These are phyloP conservation scores for Catagonus wagneri DNA, from an alignment of 2,113 vertebrate species.

Conservation along the genomic window DNA sequence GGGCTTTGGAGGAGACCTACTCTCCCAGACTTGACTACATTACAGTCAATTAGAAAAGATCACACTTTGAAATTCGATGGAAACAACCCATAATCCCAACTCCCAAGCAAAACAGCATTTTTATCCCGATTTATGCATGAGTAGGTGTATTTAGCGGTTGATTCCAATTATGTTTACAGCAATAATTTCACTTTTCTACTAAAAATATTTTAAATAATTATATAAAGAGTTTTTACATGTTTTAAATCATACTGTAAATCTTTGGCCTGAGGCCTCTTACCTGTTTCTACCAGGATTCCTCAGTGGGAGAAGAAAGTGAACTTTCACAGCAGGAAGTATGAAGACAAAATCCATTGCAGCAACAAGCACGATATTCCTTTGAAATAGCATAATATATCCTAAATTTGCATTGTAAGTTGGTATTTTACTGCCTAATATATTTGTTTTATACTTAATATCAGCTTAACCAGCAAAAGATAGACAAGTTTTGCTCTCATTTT, in stretches of 20 bases:
- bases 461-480: background rate
- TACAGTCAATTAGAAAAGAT: background rate
- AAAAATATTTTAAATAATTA: background rate
- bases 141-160: background rate
- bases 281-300: background rate
- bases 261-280: background rate
- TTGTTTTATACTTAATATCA: background rate
- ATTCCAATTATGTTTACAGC: background rate
- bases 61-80: background rate
- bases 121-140: background rate
- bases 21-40: background rate
- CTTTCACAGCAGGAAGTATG: accelerated
- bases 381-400: background rate
- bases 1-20: accelerated
- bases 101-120: background rate
- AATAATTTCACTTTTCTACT: background rate
- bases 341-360: background rate
- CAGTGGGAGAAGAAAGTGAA: background rate
- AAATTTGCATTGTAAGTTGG: background rate
- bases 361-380: background rate
- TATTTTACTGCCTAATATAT: background rate
- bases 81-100: background rate
- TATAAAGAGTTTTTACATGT: background rate
- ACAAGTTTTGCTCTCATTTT: background rate
- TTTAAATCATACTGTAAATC: background rate